These are phyloP conservation scores for Heterotilapia buettikoferi DNA, from an alignment of 2,113 vertebrate species.

Conservation along the genomic window DNA sequence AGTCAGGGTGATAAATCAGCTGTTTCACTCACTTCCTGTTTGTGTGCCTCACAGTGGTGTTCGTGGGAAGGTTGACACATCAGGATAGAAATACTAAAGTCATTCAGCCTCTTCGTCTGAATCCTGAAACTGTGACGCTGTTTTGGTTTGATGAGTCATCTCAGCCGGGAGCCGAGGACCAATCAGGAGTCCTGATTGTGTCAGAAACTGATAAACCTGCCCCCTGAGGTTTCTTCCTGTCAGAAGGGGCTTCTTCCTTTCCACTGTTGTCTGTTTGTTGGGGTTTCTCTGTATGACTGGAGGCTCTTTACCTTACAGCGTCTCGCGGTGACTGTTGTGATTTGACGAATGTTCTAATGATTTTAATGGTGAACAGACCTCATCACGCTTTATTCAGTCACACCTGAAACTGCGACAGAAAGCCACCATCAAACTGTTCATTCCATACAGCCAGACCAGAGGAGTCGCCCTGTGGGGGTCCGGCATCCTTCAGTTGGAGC, in stretches of 20 bases:
- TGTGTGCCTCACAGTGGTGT: background rate
- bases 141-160: background rate
- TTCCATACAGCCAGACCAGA: background rate
- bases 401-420: background rate
- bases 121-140: background rate
- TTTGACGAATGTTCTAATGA: rapidly evolving
- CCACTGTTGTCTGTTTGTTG: background rate
- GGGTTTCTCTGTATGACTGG: background rate
- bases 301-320: background rate
- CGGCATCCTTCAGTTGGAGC: background rate
- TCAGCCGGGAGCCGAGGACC: background rate
- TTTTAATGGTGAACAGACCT: background rate
- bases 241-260: background rate
- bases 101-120: background rate
- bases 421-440: background rate
- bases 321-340: background rate
- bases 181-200: background rate
- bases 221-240: background rate
- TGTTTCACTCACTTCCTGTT: background rate
- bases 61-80: background rate
- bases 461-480: background rate
- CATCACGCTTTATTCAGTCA: background rate
- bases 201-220: background rate
- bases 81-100: background rate
- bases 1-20: background rate